These are phyloP conservation scores for Mya arenaria DNA, from an alignment of 1,140 invertebrate species.

Conservation along the genomic window DNA sequence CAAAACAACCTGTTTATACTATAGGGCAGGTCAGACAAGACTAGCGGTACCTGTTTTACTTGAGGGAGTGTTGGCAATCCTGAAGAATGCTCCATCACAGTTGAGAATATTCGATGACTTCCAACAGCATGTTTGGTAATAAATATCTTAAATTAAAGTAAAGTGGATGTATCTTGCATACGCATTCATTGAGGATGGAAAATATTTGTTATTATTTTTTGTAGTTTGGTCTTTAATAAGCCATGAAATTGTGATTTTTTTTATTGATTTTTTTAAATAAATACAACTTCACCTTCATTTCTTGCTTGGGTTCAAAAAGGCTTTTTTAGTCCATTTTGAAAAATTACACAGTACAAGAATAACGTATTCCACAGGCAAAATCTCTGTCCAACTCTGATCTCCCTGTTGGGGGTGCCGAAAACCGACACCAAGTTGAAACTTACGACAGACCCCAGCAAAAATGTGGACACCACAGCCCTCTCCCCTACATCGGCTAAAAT, in stretches of 20 bases:
- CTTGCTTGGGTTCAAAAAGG: too few species aligned
- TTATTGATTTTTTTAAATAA: too few species aligned
- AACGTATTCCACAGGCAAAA: constrained; percentile 94
- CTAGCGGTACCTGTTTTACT: constrained; percentile 85
- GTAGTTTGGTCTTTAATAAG: too few species aligned
- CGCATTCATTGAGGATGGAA: too few species aligned
- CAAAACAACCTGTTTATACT: too few species aligned
- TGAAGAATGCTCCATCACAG: constrained; percentile 85
- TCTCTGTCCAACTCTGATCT: constrained; percentile 93
- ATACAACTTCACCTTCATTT: too few species aligned
- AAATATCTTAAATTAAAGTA: too few species aligned
- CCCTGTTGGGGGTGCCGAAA: constrained; percentile 90
- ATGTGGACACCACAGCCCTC: constrained; percentile 88
- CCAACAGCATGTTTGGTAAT: constrained; percentile 80
- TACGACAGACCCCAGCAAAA: constrained; percentile 87
- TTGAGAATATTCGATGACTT: constrained; percentile 71
- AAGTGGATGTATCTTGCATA: too few species aligned
- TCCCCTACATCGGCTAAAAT: constrained; percentile 91
- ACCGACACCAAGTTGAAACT: constrained; percentile 86
- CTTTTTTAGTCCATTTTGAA: too few species aligned
- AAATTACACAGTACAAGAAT: too few species aligned
- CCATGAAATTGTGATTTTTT: too few species aligned
- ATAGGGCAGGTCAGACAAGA: constrained; percentile 83
- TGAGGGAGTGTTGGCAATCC: constrained; percentile 92
- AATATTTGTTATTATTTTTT: too few species aligned